phyloP scores from a whole-genome alignment of 64 coral and sea anemone genomes.

The Montipora efflorescens region DNA sequence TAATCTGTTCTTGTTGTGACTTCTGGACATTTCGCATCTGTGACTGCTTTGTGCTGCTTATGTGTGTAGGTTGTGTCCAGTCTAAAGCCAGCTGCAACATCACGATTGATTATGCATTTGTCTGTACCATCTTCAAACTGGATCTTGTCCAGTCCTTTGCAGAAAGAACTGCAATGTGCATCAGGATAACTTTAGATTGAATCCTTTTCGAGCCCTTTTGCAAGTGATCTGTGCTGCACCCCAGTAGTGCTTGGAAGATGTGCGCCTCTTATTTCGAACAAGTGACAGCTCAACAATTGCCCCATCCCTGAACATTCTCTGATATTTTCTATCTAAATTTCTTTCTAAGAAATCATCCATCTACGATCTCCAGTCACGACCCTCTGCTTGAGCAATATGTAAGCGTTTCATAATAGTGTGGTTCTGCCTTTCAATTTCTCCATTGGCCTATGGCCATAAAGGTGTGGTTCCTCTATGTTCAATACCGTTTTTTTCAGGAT shows the following conservation, averaged over 20 bases:
- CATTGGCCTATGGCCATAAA: too few species aligned
- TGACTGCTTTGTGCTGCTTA: background rate
- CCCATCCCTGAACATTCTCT: background rate
- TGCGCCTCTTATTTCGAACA: background rate
- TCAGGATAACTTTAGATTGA: conserved; percentile 12
- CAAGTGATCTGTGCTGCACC: background rate
- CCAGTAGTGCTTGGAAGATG: background rate
- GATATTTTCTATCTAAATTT: conserved; percentile 21
- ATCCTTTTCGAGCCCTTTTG: conserved; percentile 5
- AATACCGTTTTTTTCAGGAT: too few species aligned
- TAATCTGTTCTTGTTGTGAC: conserved; percentile 41
- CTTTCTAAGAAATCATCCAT: background rate
- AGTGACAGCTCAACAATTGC: conserved; percentile 15
- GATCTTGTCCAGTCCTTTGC: background rate
- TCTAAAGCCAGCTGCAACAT: conserved; percentile 25
- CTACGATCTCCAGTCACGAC: too few species aligned
- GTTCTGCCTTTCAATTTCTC: too few species aligned
- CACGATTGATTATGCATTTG: conserved; percentile 11
- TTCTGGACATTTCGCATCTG: background rate
- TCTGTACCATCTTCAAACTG: conserved; percentile 16
- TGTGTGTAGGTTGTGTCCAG: conserved; percentile 45
- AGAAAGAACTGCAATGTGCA: background rate
- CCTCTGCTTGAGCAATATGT: too few species aligned
- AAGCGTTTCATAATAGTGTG: too few species aligned
- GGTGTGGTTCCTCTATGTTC: too few species aligned